phyloP scores from a whole-genome alignment of 92 coral and sea anemone species.

The Heliopora coerulea region DNA sequence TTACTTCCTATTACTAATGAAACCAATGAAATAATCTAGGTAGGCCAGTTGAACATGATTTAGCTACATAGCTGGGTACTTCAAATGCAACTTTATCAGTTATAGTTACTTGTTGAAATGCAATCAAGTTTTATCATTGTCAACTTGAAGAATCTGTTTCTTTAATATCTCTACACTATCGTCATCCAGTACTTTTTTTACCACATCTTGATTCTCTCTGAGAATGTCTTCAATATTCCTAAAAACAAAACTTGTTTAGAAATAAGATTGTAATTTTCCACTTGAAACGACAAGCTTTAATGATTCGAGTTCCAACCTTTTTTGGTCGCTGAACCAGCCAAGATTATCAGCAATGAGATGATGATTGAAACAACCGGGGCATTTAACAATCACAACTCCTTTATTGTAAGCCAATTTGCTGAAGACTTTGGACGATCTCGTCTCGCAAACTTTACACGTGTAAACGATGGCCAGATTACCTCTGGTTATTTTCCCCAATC shows the following conservation, averaged over 20 bases:
- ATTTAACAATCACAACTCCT: slow-evolving; percentile 92
- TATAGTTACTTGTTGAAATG: no score
- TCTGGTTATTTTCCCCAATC: slow-evolving; percentile 37
- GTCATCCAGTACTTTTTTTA: slow-evolving; percentile 51
- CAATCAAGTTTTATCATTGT: slow-evolving; percentile 6
- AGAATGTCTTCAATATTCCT: slow-evolving; percentile 94
- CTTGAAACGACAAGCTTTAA: no score
- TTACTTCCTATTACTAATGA: no score
- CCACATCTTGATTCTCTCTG: slow-evolving; percentile 78
- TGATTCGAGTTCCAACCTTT: slow-evolving; percentile 51
- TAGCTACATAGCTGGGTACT: no score
- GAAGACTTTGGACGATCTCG: slow-evolving; percentile 74
- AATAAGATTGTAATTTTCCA: no score
- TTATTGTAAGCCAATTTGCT: slow-evolving; percentile 83
- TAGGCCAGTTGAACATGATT: no score
- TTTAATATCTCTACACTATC: slow-evolving; percentile 64
- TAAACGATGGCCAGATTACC: slow-evolving; percentile 73
- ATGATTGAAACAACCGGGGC: slow-evolving; percentile 82
- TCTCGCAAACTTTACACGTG: slow-evolving; percentile 87
- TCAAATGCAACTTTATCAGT: no score
- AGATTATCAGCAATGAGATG: slow-evolving; percentile 96
- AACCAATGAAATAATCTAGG: no score
- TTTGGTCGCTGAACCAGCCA: slow-evolving; percentile 80
- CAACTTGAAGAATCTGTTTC: slow-evolving; percentile 26
- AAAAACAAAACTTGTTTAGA: slow-evolving; percentile 12